phyloP scores from a whole-genome alignment of 2,113 vertebrate species.

The Rhipidura dahli region DNA sequence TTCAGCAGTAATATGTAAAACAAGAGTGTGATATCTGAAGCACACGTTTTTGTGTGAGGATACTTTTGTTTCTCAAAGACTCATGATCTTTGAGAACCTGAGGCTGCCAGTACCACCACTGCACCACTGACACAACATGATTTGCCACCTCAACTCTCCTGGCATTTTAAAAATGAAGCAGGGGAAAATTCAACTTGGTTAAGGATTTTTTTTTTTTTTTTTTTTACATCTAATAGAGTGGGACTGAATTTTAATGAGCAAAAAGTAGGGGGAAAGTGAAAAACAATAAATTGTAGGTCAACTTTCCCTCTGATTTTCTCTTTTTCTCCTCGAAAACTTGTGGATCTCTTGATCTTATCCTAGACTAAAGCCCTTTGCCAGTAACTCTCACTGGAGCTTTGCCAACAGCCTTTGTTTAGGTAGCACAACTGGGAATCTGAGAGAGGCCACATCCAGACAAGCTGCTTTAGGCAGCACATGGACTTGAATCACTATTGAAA shows the following conservation, averaged over 20 bases:
- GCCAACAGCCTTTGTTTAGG: background rate
- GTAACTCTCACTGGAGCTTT: background rate
- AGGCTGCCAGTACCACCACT: background rate
- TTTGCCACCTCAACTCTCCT: background rate
- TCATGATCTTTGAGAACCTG: background rate
- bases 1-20: background rate
- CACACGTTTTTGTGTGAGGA: too few species aligned
- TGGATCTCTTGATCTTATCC: background rate
- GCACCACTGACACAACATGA: background rate
- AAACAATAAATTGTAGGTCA: background rate
- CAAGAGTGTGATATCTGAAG: background rate
- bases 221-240: accelerated
- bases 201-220: background rate
- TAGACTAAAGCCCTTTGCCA: background rate
- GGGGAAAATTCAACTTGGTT: background rate
- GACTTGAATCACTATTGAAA: background rate
- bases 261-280: background rate
- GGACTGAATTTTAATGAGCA: background rate
- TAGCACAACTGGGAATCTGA: background rate
- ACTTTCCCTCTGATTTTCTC: background rate
- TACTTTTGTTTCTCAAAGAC: background rate
- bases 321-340: background rate
- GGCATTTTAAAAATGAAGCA: background rate
- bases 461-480: background rate
- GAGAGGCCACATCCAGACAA: background rate